Evolutionary conservation across 1,140 invertebrate genomes (phyloP).

Genomic region (Atta cephalotes): DNA sequence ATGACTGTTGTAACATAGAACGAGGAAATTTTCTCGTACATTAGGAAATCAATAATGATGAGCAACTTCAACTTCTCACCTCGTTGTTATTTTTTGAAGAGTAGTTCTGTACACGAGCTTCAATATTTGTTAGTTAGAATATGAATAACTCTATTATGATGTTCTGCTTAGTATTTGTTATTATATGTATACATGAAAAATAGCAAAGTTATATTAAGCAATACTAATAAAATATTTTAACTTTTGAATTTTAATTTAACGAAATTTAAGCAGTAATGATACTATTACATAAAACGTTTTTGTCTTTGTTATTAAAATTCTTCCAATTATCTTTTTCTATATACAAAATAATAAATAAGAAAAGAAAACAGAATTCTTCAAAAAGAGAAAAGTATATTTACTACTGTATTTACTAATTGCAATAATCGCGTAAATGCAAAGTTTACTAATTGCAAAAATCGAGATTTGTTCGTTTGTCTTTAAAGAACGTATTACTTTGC

Average conservation of each 20-base stretch:
- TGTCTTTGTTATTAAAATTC: neutral
- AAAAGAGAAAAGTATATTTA: neutral
- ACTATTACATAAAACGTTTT: neutral
- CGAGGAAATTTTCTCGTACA: slow-evolving; percentile 40
- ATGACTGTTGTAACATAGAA: slow-evolving; percentile 10
- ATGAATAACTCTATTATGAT: slow-evolving; percentile 10
- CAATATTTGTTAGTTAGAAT: neutral
- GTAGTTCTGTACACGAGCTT: neutral
- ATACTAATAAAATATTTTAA: slow-evolving; percentile 35
- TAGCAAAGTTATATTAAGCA: neutral
- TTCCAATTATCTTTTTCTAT: neutral
- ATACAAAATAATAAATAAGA: neutral
- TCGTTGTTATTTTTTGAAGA: slow-evolving; percentile 42
- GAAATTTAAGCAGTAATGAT: neutral
- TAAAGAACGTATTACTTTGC: neutral
- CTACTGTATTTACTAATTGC: neutral
- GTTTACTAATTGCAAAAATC: slow-evolving; percentile 13
- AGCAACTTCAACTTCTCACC: slow-evolving; percentile 44
- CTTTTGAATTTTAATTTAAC: neutral
- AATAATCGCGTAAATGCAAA: slow-evolving; percentile 10
- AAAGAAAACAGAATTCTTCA: neutral
- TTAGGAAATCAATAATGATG: slow-evolving; percentile 50
- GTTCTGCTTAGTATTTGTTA: slow-evolving; percentile 6
- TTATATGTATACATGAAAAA: neutral
- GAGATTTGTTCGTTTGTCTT: neutral